A percentile compares a stretch with the other conserved stretches of the same genome.
These are phyloP conservation scores for Syrmaticus mikado DNA, from an alignment of 2,113 vertebrate species.

Conservation along the genomic window DNA sequence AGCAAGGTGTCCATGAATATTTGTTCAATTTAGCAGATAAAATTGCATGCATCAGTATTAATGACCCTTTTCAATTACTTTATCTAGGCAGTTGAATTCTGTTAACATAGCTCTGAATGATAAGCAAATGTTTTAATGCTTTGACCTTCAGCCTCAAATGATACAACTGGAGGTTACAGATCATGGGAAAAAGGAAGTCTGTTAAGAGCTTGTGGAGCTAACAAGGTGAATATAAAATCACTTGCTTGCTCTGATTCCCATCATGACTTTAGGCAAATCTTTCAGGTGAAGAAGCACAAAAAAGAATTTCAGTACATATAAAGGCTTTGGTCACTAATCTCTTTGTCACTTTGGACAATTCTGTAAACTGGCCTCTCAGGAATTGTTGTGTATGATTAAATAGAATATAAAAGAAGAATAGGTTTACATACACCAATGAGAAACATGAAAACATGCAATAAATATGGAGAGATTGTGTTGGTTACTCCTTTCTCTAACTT, in stretches of 20 bases:
- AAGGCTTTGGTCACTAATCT: constrained; percentile 2
- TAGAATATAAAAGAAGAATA: not conserved
- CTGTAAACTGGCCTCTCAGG: not conserved
- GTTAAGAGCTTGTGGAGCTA: not conserved
- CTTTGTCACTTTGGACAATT: constrained; percentile 1
- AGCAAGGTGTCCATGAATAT: not conserved
- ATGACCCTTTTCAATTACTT: not conserved
- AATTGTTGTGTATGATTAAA: not conserved
- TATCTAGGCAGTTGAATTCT: not conserved
- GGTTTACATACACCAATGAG: not conserved
- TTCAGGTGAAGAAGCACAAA: not conserved
- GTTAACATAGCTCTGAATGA: not conserved
- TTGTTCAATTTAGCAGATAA: not conserved
- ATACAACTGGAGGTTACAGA: not conserved
- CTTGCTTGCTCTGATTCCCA: constrained; percentile 40
- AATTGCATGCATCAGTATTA: not conserved
- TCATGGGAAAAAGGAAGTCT: not conserved
- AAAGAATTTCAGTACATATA: constrained; percentile 23
- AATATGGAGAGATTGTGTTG: not conserved
- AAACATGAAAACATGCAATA: not conserved
- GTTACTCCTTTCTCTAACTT: not conserved
- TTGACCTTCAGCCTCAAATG: not conserved
- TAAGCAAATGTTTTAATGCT: not conserved
- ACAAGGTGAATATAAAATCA: not conserved
- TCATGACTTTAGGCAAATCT: not conserved